These are phyloP conservation scores for Zygogramma bicolorata DNA, from an alignment of 2,888 invertebrate species.

Conservation along the genomic window DNA sequence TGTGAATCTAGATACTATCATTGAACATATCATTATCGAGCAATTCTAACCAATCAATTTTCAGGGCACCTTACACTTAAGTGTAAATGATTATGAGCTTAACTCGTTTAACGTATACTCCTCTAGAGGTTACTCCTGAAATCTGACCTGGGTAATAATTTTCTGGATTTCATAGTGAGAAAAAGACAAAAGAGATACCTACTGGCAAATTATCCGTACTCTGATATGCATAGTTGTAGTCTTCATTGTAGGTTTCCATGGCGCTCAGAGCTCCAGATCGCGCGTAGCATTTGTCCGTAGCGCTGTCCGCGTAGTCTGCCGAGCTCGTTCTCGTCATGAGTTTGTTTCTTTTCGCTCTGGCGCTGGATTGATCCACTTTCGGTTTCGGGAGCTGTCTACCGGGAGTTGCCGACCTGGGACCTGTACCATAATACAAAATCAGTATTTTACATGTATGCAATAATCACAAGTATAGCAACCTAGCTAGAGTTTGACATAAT, in stretches of 20 bases:
- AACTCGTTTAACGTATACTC: no score
- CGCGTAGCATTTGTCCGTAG: conserved; percentile 61
- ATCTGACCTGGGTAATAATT: no score
- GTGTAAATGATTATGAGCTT: no score
- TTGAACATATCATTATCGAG: no score
- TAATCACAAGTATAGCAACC: no score
- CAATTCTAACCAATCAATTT: no score
- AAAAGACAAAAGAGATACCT: conserved; percentile 11
- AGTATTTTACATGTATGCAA: no score
- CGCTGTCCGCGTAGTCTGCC: conserved; percentile 63
- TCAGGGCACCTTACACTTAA: no score
- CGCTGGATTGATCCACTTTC: conserved; percentile 61
- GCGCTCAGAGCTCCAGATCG: conserved; percentile 63
- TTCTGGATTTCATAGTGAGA: background rate
- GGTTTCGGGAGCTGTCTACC: conserved; percentile 69
- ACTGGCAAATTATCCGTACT: conserved; percentile 72
- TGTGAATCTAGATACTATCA: no score
- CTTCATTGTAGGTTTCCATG: conserved; percentile 72
- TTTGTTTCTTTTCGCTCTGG: conserved; percentile 61
- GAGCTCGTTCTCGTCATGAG: conserved; percentile 64
- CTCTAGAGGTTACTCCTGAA: no score
- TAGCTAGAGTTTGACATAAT: no score
- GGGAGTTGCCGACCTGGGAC: conserved; percentile 50
- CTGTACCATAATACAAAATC: no score
- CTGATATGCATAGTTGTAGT: conserved; percentile 79